phyloP scores from a whole-genome alignment of 2,113 vertebrate species.

The Pelmatolapia mariae region DNA sequence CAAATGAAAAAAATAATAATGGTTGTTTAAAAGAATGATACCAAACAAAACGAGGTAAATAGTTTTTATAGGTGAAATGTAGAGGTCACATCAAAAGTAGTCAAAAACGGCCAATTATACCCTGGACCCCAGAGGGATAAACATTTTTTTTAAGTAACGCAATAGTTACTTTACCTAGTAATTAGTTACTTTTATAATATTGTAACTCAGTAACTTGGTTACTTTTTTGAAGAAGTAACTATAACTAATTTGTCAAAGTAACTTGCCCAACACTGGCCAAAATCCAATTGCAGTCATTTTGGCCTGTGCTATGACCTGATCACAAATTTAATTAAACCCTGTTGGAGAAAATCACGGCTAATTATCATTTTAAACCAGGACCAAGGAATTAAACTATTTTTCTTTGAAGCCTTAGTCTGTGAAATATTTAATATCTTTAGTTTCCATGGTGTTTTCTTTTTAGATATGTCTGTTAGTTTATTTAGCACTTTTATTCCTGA shows the following conservation, averaged over 20 bases:
- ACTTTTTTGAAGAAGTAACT: neutral
- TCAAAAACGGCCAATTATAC: too few species aligned
- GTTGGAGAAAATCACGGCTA: neutral
- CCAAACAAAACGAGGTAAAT: too few species aligned
- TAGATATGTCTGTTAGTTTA: neutral
- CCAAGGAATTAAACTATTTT: neutral
- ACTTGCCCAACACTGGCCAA: too few species aligned
- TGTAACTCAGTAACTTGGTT: neutral
- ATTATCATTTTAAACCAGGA: neutral
- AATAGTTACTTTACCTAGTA: neutral
- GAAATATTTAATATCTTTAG: neutral
- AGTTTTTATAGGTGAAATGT: too few species aligned
- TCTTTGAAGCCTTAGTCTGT: neutral
- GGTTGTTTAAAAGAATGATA: too few species aligned
- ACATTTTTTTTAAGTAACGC: neutral
- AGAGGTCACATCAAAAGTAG: too few species aligned
- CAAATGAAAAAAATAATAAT: too few species aligned
- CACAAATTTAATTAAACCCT: neutral
- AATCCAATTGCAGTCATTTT: neutral
- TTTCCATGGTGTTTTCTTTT: neutral
- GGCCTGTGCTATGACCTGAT: neutral
- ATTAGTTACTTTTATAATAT: neutral
- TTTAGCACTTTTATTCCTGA: neutral
- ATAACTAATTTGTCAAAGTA: neutral
- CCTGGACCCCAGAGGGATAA: too few species aligned